These are phyloP conservation scores for Ciona savignyi DNA, from an alignment of 23 tunicate species.

Conservation along the genomic window DNA sequence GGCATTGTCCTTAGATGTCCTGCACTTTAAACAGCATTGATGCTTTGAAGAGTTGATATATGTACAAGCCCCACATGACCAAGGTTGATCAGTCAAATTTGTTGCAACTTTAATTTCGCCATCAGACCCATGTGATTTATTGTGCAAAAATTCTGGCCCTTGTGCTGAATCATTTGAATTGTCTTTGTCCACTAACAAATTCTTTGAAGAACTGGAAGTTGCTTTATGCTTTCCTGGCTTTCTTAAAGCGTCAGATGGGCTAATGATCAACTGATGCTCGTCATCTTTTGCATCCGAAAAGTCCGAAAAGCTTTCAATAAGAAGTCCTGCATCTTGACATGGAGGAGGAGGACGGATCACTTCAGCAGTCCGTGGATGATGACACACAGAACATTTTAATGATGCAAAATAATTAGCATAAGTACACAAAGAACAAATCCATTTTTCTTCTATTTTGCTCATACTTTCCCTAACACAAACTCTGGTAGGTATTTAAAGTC, in stretches of 20 bases:
- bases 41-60: slow-evolving; percentile 12
- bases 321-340: slow-evolving; percentile 14
- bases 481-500: no score
- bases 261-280: slow-evolving; percentile 24
- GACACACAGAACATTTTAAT: slow-evolving; percentile 52
- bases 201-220: not conserved
- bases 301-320: slow-evolving; percentile 13
- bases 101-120: not conserved
- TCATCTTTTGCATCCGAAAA: not conserved
- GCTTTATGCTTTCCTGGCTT: not conserved
- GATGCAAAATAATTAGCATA: slow-evolving; percentile 81
- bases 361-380: slow-evolving; percentile 34
- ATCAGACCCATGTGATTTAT: not conserved
- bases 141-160: not conserved
- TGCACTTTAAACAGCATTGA: slow-evolving; percentile 30
- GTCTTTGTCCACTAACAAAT: not conserved
- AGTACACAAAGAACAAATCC: slow-evolving; percentile 78
- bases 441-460: slow-evolving; percentile 42
- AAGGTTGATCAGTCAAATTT: not conserved
- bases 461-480: not conserved
- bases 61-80: slow-evolving; percentile 36
- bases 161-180: not conserved
- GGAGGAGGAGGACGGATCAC: slow-evolving; percentile 39
- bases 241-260: slow-evolving; percentile 27
- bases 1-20: slow-evolving; percentile 7